Conservation (phyloP, 2,888 invertebrate genomes). For the Anthophora plumipes region DNA sequence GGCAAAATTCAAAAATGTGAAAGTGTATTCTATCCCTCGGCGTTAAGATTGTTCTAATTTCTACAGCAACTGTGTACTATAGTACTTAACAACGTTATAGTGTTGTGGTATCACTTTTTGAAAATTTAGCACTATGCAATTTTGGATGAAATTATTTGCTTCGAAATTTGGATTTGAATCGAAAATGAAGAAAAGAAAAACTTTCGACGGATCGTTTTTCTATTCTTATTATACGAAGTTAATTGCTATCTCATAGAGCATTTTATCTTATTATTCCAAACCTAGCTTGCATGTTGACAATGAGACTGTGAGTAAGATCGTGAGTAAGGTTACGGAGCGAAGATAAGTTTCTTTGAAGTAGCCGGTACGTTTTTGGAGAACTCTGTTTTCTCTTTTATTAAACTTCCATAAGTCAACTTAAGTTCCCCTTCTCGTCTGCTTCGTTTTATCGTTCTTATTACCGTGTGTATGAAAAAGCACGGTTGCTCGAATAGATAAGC, state of each 20-base stretch:
- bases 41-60: no score
- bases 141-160: no score
- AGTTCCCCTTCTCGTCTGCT: background rate
- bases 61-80: no score
- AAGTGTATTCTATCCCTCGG: no score
- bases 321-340: background rate
- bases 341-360: constrained; percentile 3
- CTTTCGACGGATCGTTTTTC: background rate
- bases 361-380: background rate
- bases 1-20: no score
- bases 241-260: background rate
- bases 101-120: no score
- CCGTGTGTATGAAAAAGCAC: background rate
- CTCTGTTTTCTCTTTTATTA: background rate
- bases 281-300: background rate
- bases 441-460: background rate
- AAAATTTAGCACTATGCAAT: no score
- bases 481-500: background rate
- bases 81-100: no score
- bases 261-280: background rate
- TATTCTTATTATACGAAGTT: background rate
- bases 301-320: background rate
- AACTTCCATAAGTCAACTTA: background rate
- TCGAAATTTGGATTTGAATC: no score
- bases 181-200: no score